These are phyloP conservation scores for Morbakka virulenta DNA, from an alignment of 30 jellyfish, hydroid and myxozoan genomes.

Conservation along the genomic window DNA sequence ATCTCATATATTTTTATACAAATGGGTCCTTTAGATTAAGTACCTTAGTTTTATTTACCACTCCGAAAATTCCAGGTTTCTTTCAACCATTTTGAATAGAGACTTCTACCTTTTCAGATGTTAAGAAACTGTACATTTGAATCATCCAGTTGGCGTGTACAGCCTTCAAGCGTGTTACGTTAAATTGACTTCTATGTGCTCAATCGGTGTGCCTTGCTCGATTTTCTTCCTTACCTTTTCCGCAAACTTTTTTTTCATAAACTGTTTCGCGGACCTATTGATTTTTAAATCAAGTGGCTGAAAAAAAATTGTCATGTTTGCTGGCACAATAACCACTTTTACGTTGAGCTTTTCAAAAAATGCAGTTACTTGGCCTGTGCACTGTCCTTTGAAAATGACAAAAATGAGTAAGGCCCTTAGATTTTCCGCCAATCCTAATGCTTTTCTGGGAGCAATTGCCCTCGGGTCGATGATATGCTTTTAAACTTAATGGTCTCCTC, in stretches of 20 bases:
- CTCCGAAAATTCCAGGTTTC: no score
- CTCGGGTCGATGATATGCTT: background rate
- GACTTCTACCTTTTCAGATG: background rate
- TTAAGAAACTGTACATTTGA: background rate
- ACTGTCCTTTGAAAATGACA: background rate
- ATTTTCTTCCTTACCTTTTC: background rate
- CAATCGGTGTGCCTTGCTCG: background rate
- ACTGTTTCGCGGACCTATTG: background rate
- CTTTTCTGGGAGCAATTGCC: background rate
- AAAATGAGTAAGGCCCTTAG: background rate
- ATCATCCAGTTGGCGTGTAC: background rate
- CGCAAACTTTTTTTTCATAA: background rate
- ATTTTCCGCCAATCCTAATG: background rate
- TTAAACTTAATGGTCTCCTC: background rate
- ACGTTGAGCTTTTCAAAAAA: no score
- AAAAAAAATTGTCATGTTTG: background rate
- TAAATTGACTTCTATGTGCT: no score
- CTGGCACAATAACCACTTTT: background rate
- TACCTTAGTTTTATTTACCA: no score
- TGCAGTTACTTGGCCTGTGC: background rate
- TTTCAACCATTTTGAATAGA: background rate
- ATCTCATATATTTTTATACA: no score
- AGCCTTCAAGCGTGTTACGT: background rate
- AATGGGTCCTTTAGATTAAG: no score
- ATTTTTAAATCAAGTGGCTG: background rate